Percentiles rank a stretch among this genome's conserved stretches.
Conservation (phyloP, 64 coral and sea anemone genomes). For the Montipora efflorescens region DNA sequence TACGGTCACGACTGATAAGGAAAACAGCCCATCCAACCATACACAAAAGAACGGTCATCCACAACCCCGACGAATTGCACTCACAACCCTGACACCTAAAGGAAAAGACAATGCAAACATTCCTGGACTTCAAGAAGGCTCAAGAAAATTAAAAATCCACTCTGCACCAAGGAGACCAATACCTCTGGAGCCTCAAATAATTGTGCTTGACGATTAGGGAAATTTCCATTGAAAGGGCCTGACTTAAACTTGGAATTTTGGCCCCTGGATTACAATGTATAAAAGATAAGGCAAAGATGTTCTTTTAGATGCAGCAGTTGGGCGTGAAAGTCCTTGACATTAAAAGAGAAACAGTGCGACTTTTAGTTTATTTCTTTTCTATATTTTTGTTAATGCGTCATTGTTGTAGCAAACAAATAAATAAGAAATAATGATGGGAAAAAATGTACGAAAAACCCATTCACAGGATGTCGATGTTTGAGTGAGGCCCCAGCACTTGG, state of each 20-base stretch:
- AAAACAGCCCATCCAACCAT: conserved; percentile 6
- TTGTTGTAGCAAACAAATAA: no score
- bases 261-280: neutral
- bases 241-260: neutral
- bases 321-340: no score
- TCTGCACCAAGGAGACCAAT: conserved; percentile 14
- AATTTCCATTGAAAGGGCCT: neutral
- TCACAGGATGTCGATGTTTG: no score
- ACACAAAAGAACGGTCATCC: neutral
- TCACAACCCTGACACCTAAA: conserved; percentile 20
- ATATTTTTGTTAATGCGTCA: no score
- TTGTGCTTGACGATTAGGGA: conserved; percentile 37
- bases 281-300: neutral
- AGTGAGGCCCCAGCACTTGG: no score
- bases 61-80: conserved; percentile 10
- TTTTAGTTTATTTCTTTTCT: no score
- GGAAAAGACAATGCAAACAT: neutral
- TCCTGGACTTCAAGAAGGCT: neutral
- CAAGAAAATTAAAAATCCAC: neutral
- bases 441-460: no score
- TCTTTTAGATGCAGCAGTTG: neutral
- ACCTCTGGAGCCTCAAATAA: conserved; percentile 58
- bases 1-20: neutral
- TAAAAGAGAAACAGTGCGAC: no score
- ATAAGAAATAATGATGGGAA: no score